Percentiles rank a stretch among this genome's conserved stretches.
phyloP scores from a whole-genome alignment of 2,113 vertebrate genomes.

The Dryoscopus gambensis region DNA sequence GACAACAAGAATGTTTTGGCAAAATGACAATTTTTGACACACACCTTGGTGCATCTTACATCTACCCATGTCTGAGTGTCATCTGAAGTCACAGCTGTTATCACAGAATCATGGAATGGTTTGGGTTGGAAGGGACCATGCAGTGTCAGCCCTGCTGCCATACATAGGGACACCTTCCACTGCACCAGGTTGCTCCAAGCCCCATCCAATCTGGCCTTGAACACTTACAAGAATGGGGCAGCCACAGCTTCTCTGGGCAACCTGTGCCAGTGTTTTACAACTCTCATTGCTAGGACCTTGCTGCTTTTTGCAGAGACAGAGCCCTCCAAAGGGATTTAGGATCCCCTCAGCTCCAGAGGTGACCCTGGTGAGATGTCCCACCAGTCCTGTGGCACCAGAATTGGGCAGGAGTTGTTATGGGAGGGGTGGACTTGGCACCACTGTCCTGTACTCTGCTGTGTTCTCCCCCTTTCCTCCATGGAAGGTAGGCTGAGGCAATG shows the following conservation, averaged over 20 bases:
- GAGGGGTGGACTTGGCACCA: not conserved
- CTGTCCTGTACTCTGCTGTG: not conserved
- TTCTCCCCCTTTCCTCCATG: not conserved
- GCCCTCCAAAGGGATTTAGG: not conserved
- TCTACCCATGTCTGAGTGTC: not conserved
- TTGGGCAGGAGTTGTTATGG: not conserved
- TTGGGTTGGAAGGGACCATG: not conserved
- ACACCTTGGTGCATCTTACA: not conserved
- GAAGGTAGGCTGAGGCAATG: not conserved
- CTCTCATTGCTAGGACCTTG: not conserved
- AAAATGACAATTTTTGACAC: not conserved
- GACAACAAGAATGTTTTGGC: not conserved
- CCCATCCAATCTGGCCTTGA: not conserved
- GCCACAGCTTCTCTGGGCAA: not conserved
- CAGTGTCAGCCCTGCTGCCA: not conserved
- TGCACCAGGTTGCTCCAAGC: not conserved
- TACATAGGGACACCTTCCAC: not conserved
- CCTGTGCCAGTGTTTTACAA: not conserved
- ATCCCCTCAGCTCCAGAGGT: too few species aligned
- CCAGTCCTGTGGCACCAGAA: not conserved
- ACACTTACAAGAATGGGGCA: not conserved
- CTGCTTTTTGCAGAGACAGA: not conserved
- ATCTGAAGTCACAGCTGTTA: not conserved
- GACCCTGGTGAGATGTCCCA: not conserved
- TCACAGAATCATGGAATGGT: not conserved